These are phyloP conservation scores for Drosophila recens DNA, from an alignment of 2,888 invertebrate species.

Conservation along the genomic window DNA sequence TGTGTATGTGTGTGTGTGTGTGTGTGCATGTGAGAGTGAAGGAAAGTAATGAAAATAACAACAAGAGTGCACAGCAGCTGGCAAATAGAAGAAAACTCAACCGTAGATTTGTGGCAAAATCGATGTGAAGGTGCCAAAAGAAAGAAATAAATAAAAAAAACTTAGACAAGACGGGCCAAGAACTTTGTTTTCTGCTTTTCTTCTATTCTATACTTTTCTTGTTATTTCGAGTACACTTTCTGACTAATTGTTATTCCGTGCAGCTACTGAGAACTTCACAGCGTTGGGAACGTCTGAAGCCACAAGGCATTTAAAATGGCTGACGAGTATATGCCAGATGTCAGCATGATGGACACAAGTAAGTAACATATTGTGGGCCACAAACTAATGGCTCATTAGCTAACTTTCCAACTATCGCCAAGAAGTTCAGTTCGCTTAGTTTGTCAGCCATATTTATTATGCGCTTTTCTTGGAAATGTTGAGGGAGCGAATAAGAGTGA, in stretches of 20 bases:
- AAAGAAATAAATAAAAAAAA: slow-evolving; percentile 18
- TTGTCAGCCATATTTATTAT: background rate
- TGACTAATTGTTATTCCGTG: slow-evolving; percentile 61
- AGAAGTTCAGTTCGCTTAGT: background rate
- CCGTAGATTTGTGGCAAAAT: slow-evolving; percentile 47
- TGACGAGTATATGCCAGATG: slow-evolving; percentile 83
- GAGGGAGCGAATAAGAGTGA: background rate
- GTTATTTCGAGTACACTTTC: slow-evolving; percentile 16
- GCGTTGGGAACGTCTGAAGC: slow-evolving; percentile 45
- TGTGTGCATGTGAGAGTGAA: slow-evolving; percentile 19
- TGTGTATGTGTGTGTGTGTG: background rate
- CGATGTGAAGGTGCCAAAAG: slow-evolving; percentile 40
- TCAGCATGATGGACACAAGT: slow-evolving; percentile 84
- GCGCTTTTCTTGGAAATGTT: background rate
- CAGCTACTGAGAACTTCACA: slow-evolving; percentile 54
- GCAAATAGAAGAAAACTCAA: slow-evolving; percentile 26
- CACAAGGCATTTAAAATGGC: slow-evolving; percentile 80
- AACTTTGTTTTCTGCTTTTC: background rate
- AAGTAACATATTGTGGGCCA: slow-evolving; percentile 74
- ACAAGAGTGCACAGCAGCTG: slow-evolving; percentile 58
- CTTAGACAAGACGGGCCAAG: background rate
- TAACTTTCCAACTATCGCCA: slow-evolving; percentile 5
- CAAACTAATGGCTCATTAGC: slow-evolving; percentile 26
- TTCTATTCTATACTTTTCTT: background rate
- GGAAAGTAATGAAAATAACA: slow-evolving; percentile 68